A percentile compares a stretch with the other conserved stretches of the same genome.
Evolutionary conservation across 2,113 vertebrate genomes (phyloP).

Genomic region (Addax nasomaculatus): DNA sequence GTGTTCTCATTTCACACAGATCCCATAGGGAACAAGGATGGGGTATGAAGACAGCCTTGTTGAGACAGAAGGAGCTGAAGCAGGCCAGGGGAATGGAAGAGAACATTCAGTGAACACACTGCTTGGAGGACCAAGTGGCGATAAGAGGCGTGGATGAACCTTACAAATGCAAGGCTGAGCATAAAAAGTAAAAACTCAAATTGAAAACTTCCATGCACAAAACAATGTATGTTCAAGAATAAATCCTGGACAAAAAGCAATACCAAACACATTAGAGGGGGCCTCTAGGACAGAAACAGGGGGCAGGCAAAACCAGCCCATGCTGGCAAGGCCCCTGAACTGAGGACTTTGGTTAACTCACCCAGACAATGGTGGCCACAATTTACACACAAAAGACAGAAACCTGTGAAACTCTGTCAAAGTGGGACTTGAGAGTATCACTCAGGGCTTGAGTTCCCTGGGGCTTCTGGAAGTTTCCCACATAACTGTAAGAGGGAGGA

Average conservation of each 20-base stretch:
- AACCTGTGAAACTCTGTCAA: neutral
- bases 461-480: neutral
- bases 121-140: too few species aligned
- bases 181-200: neutral
- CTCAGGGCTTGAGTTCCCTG: neutral
- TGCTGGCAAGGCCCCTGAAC: too few species aligned
- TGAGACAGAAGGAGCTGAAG: neutral
- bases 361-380: neutral
- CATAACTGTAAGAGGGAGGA: too few species aligned
- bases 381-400: neutral
- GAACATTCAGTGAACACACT: neutral
- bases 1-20: neutral
- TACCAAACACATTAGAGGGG: too few species aligned
- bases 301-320: neutral
- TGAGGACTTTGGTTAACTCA: neutral
- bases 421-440: too few species aligned
- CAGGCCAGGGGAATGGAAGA: neutral
- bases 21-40: neutral
- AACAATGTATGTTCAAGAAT: neutral
- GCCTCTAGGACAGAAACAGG: neutral
- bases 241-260: neutral
- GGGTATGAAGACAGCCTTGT: neutral
- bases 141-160: neutral
- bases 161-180: neutral
- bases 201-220: neutral